Percentiles rank a stretch among this genome's conserved stretches.
phyloP scores from a whole-genome alignment of 2,888 invertebrate genomes.

The Hyles lineata region DNA sequence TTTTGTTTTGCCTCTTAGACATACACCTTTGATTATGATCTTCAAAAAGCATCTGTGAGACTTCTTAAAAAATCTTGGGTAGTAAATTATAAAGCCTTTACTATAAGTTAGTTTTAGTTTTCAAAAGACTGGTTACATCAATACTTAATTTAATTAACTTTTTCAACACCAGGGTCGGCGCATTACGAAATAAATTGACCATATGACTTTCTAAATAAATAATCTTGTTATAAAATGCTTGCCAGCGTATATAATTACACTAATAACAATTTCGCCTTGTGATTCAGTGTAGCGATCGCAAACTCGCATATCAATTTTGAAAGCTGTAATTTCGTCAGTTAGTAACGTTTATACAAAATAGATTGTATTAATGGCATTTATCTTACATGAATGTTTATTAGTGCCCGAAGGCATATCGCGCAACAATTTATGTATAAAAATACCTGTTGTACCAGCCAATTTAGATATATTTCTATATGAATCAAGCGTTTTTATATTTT shows the following conservation, averaged over 20 bases:
- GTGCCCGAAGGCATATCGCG: constrained; percentile 2
- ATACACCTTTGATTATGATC: neutral
- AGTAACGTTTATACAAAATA: constrained; percentile 36
- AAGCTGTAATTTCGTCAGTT: constrained; percentile 28
- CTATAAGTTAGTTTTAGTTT: too few relatives aligned
- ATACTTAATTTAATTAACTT: too few relatives aligned
- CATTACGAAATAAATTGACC: neutral
- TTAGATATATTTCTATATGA: neutral
- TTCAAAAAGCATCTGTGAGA: neutral
- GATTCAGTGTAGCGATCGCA: constrained; percentile 3
- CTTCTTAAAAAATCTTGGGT: too few relatives aligned
- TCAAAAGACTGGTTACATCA: too few relatives aligned
- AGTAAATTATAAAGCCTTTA: too few relatives aligned
- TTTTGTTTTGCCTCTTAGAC: neutral
- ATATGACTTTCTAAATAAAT: neutral
- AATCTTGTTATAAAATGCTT: neutral
- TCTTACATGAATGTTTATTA: constrained; percentile 16
- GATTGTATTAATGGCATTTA: neutral
- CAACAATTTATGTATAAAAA: constrained; percentile 7
- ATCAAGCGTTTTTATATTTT: neutral
- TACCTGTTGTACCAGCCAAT: neutral
- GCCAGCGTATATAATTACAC: neutral
- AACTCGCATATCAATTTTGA: constrained; percentile 4
- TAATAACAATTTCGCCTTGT: neutral
- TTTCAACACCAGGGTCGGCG: too few relatives aligned